Conservation (phyloP, 2,113 vertebrate genomes). For the Pseudorectes ferrugineus region DNA sequence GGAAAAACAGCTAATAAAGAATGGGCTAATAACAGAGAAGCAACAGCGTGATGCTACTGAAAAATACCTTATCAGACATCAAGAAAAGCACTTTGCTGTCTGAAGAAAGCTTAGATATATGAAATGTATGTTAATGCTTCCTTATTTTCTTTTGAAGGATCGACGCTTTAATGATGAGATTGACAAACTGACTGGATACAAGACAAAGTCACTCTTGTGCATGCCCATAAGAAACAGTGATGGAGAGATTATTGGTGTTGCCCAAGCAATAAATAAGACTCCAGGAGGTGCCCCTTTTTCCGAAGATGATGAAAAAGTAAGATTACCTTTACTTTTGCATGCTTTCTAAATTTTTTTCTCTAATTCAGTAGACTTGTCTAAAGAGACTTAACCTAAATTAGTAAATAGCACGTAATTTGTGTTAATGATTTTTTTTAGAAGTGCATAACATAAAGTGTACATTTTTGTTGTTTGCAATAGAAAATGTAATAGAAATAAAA, state of each 20-base stretch:
- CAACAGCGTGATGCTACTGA: neutral
- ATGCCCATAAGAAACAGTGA: slow-evolving; percentile 97
- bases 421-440: neutral
- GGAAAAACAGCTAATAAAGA: neutral
- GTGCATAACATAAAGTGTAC: neutral
- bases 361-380: neutral
- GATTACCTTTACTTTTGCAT: neutral
- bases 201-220: slow-evolving; percentile 95
- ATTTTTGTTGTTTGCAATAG: neutral
- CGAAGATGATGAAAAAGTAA: slow-evolving; percentile 97
- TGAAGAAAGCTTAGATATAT: neutral
- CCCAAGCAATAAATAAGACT: slow-evolving; percentile 96
- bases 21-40: neutral
- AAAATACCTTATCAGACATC: neutral
- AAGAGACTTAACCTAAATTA: neutral
- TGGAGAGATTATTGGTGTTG: slow-evolving; percentile 93
- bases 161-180: slow-evolving; percentile 97
- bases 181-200: slow-evolving; percentile 97
- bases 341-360: neutral
- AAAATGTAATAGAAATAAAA: neutral
- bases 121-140: neutral
- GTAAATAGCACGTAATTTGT: neutral
- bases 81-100: neutral
- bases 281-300: slow-evolving; percentile 89
- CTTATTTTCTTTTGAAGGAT: slow-evolving; percentile 78